phyloP scores from a whole-genome alignment of 2,888 invertebrate species.

The Phyto melanocephala region DNA sequence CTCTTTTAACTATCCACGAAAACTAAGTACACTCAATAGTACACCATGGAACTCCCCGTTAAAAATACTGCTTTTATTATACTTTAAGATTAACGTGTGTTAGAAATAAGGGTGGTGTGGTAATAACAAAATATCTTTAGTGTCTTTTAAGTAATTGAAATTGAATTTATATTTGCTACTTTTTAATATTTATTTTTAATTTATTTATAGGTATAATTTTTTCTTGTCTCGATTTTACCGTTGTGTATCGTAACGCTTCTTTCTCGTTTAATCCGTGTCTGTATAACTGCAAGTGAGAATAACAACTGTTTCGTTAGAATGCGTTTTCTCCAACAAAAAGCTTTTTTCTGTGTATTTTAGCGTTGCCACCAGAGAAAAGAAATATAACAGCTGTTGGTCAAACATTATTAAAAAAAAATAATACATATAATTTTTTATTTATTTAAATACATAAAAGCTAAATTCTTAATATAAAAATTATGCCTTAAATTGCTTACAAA shows the following conservation, averaged over 20 bases:
- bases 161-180: neutral
- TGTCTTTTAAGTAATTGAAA: too few species aligned
- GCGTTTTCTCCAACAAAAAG: slow-evolving; percentile 49
- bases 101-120: slow-evolving; percentile 3
- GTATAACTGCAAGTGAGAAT: slow-evolving; percentile 54
- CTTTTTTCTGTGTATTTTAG: neutral
- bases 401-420: too few species aligned
- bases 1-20: neutral
- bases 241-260: neutral
- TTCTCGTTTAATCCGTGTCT: neutral
- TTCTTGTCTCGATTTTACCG: neutral
- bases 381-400: too few species aligned
- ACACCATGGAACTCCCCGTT: slow-evolving; percentile 16
- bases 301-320: slow-evolving; percentile 51
- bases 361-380: neutral
- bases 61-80: neutral
- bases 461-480: too few species aligned
- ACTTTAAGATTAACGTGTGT: slow-evolving; percentile 1
- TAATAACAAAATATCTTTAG: too few species aligned
- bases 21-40: neutral
- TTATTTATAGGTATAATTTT: neutral
- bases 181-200: neutral
- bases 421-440: too few species aligned
- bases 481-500: too few species aligned
- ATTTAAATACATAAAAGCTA: too few species aligned